These are phyloP conservation scores for Cynodonichthys magdalenae DNA, from an alignment of 2,797 vertebrate species.

Conservation along the genomic window DNA sequence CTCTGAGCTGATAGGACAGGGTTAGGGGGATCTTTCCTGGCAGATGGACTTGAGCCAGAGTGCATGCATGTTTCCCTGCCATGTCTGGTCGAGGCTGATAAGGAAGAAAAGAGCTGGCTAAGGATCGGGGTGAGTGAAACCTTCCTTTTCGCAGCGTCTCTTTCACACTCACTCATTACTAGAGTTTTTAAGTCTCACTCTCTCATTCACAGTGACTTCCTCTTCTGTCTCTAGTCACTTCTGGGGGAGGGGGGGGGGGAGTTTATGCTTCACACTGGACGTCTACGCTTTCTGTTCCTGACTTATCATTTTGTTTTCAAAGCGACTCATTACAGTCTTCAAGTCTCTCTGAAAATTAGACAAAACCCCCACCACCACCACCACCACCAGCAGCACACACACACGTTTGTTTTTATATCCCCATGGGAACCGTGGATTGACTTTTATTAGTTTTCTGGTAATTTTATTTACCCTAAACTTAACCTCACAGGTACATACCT, in stretches of 20 bases:
- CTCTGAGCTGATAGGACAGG: constrained; percentile 55
- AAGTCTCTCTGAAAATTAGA: constrained; percentile 32
- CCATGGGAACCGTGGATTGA: no score
- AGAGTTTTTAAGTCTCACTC: constrained; percentile 33
- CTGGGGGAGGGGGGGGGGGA: no score
- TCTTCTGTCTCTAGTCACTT: constrained; percentile 31
- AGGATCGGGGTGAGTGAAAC: constrained; percentile 57
- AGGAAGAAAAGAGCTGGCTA: constrained; percentile 66
- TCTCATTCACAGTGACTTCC: constrained; percentile 13
- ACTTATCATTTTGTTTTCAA: constrained; percentile 35
- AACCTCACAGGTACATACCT: no score
- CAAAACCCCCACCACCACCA: not conserved
- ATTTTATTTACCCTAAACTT: no score
- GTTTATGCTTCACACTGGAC: constrained; percentile 19
- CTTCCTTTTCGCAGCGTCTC: constrained; percentile 35
- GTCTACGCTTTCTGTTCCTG: constrained; percentile 30
- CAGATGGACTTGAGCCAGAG: constrained; percentile 42
- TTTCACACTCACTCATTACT: constrained; percentile 47
- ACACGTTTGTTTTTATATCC: no score
- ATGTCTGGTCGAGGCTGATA: constrained; percentile 74
- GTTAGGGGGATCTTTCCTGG: constrained; percentile 58
- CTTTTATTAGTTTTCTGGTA: no score
- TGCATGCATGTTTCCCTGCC: constrained; percentile 51
- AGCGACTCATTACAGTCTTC: constrained; percentile 45
- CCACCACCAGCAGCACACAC: not conserved